These are phyloP conservation scores for Carposina sasakii DNA, from an alignment of 1,140 invertebrate species.

Conservation along the genomic window DNA sequence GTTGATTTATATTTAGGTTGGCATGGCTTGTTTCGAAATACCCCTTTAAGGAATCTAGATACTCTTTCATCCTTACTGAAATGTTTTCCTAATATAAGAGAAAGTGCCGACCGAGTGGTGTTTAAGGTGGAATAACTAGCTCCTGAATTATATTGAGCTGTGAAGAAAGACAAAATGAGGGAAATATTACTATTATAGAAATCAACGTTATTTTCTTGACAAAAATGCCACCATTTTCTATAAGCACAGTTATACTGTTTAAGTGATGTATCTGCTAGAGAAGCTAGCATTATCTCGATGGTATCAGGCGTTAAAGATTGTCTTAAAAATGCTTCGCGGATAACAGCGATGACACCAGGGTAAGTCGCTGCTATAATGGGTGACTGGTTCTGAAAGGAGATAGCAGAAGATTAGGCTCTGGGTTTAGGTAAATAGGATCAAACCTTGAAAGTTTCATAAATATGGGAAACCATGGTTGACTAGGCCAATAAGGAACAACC, in stretches of 20 bases:
- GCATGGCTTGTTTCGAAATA: neutral
- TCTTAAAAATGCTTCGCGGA: neutral
- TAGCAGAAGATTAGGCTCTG: neutral
- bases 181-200: neutral
- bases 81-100: neutral
- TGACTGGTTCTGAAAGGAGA: neutral
- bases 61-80: neutral
- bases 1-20: neutral
- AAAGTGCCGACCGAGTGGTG: neutral
- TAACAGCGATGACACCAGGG: neutral
- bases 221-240: neutral
- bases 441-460: neutral
- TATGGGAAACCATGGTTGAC: conserved; percentile 13
- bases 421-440: neutral
- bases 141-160: neutral
- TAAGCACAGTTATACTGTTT: neutral
- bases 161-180: neutral
- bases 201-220: neutral
- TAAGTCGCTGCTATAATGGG: neutral
- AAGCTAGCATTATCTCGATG: neutral
- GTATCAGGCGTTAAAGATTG: neutral
- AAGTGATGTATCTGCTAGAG: neutral
- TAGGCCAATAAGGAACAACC: conserved; percentile 9
- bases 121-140: neutral
- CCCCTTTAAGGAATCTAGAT: conserved; percentile 8